Percentiles rank a stretch among this genome's conserved stretches.
phyloP scores from a whole-genome alignment of 2,888 invertebrate genomes.

The Dione juno region DNA sequence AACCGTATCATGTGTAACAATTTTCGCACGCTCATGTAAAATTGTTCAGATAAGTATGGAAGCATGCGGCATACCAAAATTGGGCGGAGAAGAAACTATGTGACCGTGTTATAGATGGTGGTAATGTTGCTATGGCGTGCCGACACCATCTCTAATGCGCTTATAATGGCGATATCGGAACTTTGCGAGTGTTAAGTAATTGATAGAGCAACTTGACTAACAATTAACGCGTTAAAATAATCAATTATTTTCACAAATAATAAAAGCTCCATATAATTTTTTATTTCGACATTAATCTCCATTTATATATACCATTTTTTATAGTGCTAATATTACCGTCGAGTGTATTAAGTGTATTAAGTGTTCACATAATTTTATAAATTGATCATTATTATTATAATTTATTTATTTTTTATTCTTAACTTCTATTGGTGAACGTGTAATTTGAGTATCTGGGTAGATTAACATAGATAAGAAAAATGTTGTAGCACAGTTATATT shows the following conservation, averaged over 20 bases:
- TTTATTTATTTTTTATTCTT: neutral
- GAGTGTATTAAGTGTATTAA: no score
- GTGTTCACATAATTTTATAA: no score
- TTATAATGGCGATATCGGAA: slow-evolving; percentile 77
- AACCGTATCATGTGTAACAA: slow-evolving; percentile 57
- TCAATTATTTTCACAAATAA: slow-evolving; percentile 45
- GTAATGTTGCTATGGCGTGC: slow-evolving; percentile 80
- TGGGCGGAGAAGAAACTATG: slow-evolving; percentile 74
- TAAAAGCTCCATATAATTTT: slow-evolving; percentile 45
- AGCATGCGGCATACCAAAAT: slow-evolving; percentile 72
- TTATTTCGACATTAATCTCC: slow-evolving; percentile 37
- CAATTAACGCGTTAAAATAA: slow-evolving; percentile 66
- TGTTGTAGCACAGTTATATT: slow-evolving; percentile 42
- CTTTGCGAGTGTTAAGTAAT: slow-evolving; percentile 75
- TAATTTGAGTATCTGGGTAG: neutral
- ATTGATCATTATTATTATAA: neutral
- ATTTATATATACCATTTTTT: slow-evolving; percentile 27
- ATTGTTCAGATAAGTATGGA: slow-evolving; percentile 58
- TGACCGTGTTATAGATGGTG: slow-evolving; percentile 78
- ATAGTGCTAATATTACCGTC: slow-evolving; percentile 3
- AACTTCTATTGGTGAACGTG: neutral
- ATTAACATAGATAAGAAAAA: neutral
- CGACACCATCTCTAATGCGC: slow-evolving; percentile 73
- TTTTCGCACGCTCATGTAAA: slow-evolving; percentile 72
- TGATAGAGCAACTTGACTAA: slow-evolving; percentile 72